Conservation (phyloP, 2,797 vertebrate species). For the Enteromius viviparus region DNA sequence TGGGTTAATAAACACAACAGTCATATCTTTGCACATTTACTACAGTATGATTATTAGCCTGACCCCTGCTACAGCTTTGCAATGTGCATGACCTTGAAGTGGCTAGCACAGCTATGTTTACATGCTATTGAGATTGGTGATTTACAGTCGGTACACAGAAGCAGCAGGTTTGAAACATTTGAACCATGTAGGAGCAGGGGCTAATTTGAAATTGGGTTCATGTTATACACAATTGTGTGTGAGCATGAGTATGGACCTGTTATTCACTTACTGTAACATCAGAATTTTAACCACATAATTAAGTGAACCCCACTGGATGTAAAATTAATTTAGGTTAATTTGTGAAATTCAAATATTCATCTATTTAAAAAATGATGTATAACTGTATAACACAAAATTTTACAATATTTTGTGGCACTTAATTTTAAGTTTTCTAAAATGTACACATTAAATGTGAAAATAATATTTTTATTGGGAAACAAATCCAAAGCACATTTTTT, state of each 20-base stretch:
- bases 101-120: neutral
- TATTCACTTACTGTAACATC: neutral
- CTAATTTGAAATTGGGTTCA: neutral
- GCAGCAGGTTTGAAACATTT: neutral
- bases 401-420: neutral
- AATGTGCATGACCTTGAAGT: neutral
- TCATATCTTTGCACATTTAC: conserved; percentile 19
- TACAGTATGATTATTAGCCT: neutral
- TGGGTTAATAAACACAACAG: neutral
- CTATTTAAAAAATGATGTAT: neutral
- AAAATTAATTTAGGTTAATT: neutral
- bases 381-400: neutral
- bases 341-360: neutral
- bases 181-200: neutral
- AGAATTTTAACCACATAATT: neutral
- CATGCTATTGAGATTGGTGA: neutral
- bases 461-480: neutral
- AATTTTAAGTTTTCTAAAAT: conserved; percentile 4
- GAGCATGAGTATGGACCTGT: neutral
- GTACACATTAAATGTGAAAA: neutral
- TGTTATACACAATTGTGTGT: neutral
- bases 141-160: neutral
- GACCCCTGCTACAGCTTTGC: neutral
- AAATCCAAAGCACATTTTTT: neutral
- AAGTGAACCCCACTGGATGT: neutral